Evolutionary conservation across 2,888 invertebrate genomes (phyloP).

Genomic region (Eristalinus sepulchralis): DNA sequence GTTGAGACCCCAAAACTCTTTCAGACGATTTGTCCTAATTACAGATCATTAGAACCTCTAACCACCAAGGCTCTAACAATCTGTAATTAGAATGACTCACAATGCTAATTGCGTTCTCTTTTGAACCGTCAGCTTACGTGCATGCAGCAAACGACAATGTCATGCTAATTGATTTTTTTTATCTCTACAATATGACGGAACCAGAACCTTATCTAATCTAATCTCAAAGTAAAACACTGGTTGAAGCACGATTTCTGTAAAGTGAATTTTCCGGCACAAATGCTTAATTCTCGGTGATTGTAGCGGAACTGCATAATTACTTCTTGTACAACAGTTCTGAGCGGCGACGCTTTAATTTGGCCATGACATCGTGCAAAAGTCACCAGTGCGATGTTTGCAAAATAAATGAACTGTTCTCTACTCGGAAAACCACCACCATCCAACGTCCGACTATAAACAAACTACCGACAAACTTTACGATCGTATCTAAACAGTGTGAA

Average conservation of each 20-base stretch:
- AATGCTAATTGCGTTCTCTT: too few species aligned
- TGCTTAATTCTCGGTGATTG: background rate
- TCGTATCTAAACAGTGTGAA: slow-evolving; percentile 52
- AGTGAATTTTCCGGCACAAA: background rate
- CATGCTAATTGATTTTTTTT: too few species aligned
- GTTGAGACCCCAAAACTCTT: too few species aligned
- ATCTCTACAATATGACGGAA: too few species aligned
- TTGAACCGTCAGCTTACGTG: too few species aligned
- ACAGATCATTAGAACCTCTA: too few species aligned
- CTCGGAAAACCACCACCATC: background rate
- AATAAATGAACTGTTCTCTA: background rate
- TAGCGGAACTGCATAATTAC: background rate
- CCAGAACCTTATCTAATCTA: too few species aligned
- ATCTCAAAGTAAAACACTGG: too few species aligned
- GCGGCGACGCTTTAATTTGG: background rate
- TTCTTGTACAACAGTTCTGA: background rate
- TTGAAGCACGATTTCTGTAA: background rate
- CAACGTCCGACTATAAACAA: slow-evolving; percentile 12
- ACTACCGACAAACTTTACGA: slow-evolving; percentile 49
- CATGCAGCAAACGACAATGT: too few species aligned
- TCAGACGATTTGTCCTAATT: too few species aligned
- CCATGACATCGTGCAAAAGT: background rate
- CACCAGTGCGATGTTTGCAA: background rate
- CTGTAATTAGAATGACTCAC: too few species aligned
- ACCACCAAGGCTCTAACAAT: too few species aligned